These are phyloP conservation scores for Enteromius trimaculatus DNA, from an alignment of 2,797 vertebrate species.

Conservation along the genomic window DNA sequence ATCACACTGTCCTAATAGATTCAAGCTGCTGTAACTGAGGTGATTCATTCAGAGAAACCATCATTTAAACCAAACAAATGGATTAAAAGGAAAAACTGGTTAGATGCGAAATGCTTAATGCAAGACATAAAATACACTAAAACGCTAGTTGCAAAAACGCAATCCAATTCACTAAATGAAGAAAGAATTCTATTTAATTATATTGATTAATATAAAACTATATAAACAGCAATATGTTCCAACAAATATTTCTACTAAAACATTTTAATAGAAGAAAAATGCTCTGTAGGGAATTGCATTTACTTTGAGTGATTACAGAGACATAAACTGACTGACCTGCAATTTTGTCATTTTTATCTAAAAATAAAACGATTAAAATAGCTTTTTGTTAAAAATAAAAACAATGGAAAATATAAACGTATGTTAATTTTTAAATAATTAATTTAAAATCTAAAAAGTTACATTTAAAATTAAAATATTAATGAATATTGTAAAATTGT, in stretches of 20 bases:
- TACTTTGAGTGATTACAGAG: neutral
- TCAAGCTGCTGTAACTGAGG: conserved; percentile 72
- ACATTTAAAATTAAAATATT: neutral
- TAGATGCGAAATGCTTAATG: neutral
- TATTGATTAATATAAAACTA: neutral
- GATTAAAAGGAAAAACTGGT: neutral
- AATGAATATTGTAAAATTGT: neutral
- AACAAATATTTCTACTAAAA: neutral
- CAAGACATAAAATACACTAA: neutral
- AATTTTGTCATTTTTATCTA: neutral
- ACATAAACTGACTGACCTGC: neutral
- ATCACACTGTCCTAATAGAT: conserved; percentile 74
- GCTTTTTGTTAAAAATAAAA: neutral
- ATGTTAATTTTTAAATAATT: neutral
- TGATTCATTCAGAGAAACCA: neutral
- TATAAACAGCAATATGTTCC: neutral
- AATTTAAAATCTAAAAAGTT: neutral
- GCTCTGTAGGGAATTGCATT: neutral
- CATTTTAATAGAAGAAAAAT: neutral
- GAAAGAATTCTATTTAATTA: neutral
- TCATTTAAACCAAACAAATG: neutral
- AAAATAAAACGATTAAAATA: neutral
- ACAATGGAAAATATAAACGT: neutral
- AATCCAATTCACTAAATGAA: neutral
- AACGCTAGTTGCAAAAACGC: neutral